Conservation (phyloP, 2,113 vertebrate genomes). For the Ascaphus truei region DNA sequence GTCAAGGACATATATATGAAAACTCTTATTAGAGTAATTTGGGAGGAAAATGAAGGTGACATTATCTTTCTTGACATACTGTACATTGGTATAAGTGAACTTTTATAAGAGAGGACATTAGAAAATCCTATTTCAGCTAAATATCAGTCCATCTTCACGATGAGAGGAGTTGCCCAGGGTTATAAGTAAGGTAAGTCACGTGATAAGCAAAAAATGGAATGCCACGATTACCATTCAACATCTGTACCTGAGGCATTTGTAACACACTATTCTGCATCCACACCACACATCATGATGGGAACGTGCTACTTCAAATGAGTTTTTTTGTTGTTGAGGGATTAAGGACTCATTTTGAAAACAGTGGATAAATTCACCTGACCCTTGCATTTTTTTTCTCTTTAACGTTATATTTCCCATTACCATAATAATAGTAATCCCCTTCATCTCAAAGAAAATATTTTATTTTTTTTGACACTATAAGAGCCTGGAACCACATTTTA, state of each 20-base stretch:
- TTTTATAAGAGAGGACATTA: not conserved
- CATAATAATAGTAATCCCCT: too few relatives aligned
- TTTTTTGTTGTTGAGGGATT: slow-evolving; percentile 22
- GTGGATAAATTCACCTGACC: too few relatives aligned
- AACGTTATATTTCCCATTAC: too few relatives aligned
- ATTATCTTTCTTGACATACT: slow-evolving; percentile 25
- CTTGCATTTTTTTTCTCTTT: too few relatives aligned
- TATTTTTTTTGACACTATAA: too few relatives aligned
- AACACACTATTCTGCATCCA: too few relatives aligned
- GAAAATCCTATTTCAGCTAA: not conserved
- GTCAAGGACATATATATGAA: not conserved
- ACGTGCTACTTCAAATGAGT: not conserved
- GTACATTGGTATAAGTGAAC: slow-evolving; percentile 8
- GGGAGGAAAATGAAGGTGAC: slow-evolving; percentile 8
- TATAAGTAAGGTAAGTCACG: too few relatives aligned
- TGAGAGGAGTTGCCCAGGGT: not conserved
- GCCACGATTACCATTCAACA: not conserved
- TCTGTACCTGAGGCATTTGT: too few relatives aligned
- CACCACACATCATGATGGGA: not conserved
- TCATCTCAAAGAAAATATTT: too few relatives aligned
- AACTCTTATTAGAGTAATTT: not conserved
- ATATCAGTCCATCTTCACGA: not conserved
- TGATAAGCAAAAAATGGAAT: not conserved
- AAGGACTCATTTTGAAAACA: slow-evolving; percentile 32
- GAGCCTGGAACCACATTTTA: too few relatives aligned